Conservation (phyloP, 2,113 vertebrate species). For the Candoia aspera region DNA sequence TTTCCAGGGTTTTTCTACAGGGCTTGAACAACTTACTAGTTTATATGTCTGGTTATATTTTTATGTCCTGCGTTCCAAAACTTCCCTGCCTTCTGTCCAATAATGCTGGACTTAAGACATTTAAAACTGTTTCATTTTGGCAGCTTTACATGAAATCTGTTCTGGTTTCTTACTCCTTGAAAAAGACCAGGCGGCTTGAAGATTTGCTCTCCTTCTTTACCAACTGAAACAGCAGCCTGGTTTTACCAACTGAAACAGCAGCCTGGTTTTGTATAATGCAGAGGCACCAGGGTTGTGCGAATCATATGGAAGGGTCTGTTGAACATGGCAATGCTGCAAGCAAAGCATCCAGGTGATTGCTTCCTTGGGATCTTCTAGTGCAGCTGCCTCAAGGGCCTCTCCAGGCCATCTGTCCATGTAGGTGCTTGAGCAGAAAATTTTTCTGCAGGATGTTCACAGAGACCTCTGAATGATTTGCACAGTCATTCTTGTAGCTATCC, state of each 20-base stretch:
- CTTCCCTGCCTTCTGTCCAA: neutral
- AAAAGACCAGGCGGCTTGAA: neutral
- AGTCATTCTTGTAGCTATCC: neutral
- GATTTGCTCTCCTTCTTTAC: neutral
- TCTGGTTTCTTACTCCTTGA: neutral
- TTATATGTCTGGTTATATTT: neutral
- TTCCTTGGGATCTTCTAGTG: neutral
- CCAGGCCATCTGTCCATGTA: too few species aligned
- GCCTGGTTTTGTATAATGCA: neutral
- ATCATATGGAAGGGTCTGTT: neutral
- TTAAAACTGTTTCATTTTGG: neutral
- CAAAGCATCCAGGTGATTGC: neutral
- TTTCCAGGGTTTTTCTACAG: neutral
- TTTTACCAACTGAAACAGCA: neutral
- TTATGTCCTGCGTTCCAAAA: neutral
- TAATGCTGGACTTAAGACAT: neutral
- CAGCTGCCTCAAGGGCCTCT: neutral
- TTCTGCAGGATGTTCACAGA: neutral
- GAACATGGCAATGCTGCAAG: neutral
- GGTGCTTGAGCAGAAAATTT: neutral
- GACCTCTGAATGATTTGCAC: neutral
- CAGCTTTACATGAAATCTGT: neutral
- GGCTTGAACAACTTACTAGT: neutral
- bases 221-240: neutral
- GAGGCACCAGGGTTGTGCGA: neutral